Evolutionary conservation across 2,113 vertebrate genomes (phyloP).

Genomic region (Vulpes ferrilata): DNA sequence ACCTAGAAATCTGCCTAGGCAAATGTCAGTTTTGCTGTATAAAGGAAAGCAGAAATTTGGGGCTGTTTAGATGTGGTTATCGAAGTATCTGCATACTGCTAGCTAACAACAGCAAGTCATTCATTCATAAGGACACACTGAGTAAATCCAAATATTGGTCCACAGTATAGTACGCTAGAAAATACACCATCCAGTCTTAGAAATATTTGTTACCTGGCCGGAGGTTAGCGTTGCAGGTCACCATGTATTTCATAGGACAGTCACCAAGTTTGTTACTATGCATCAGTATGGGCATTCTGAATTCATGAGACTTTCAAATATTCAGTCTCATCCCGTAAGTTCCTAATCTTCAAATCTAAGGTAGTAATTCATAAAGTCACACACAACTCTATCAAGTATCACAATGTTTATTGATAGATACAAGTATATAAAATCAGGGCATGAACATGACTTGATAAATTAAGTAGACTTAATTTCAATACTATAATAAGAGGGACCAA

Average conservation of each 20-base stretch:
- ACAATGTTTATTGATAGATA: conserved; percentile 96
- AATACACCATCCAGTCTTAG: too few species aligned
- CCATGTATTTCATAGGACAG: background rate
- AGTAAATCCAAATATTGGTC: background rate
- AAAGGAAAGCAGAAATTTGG: too few species aligned
- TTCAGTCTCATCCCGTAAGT: background rate
- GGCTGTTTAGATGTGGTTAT: too few species aligned
- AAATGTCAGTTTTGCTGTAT: too few species aligned
- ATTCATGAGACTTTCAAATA: background rate
- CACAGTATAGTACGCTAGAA: too few species aligned
- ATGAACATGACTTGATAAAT: conserved; percentile 96
- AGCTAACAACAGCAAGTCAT: too few species aligned
- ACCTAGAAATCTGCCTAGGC: background rate
- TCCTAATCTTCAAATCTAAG: background rate
- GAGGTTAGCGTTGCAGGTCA: background rate
- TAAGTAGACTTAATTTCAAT: conserved; percentile 92
- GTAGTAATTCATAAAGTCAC: conserved; percentile 63
- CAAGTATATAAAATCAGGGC: conserved; percentile 94
- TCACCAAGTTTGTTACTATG: background rate
- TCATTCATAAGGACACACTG: too few species aligned
- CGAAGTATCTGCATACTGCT: too few species aligned
- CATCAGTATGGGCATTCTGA: background rate
- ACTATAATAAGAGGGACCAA: conserved; percentile 91
- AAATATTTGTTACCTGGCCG: background rate
- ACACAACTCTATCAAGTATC: conserved; percentile 89